phyloP scores from a whole-genome alignment of 2,888 invertebrate genomes.

The Diaperis boleti region DNA sequence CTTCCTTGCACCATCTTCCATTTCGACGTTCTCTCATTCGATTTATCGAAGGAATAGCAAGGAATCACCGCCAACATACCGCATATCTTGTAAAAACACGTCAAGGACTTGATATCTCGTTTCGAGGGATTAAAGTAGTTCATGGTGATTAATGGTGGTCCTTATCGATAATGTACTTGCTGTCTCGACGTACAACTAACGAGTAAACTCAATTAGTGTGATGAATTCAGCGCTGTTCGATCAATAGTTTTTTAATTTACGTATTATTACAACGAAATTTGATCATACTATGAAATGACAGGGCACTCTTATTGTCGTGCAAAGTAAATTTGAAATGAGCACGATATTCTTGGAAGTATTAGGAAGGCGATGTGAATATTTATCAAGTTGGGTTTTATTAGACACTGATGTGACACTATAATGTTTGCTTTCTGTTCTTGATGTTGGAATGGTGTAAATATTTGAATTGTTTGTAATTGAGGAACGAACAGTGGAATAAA shows the following conservation, averaged over 20 bases:
- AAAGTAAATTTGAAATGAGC: background rate
- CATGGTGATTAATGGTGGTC: background rate
- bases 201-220: slow-evolving; percentile 9
- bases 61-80: slow-evolving; percentile 5
- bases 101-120: slow-evolving; percentile 18
- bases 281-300: slow-evolving; percentile 3
- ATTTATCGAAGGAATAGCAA: background rate
- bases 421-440: no score
- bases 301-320: background rate
- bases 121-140: slow-evolving; percentile 16
- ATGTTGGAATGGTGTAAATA: no score
- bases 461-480: no score
- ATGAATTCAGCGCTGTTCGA: slow-evolving; percentile 1
- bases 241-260: slow-evolving; percentile 26
- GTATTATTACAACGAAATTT: slow-evolving; percentile 2
- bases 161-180: background rate
- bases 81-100: slow-evolving; percentile 13
- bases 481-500: no score
- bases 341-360: background rate
- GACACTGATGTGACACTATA: background rate
- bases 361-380: background rate
- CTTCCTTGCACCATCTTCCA: slow-evolving; percentile 21
- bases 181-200: background rate
- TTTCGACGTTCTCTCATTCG: background rate
- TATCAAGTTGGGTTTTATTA: background rate